Evolutionary conservation across 2,113 vertebrate species (phyloP).

Genomic region (Caranx ignobilis): DNA sequence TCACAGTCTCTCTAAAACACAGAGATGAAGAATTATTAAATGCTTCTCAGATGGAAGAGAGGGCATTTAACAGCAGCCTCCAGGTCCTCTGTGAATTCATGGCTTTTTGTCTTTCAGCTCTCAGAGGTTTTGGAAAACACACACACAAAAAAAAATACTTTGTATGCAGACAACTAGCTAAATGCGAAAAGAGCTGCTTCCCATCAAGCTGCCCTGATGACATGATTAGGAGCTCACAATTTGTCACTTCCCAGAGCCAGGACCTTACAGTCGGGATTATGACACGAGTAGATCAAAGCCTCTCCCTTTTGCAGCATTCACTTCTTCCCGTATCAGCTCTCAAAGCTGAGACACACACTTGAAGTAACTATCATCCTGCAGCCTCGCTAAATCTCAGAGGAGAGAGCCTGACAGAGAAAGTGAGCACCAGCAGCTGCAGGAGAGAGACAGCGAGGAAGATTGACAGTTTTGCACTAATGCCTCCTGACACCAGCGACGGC

Average conservation of each 20-base stretch:
- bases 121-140: background rate
- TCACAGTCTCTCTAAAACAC: background rate
- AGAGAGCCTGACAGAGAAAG: conserved; percentile 17
- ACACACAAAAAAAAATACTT: background rate
- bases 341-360: conserved; percentile 29
- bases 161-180: conserved; percentile 10
- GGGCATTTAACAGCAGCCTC: background rate
- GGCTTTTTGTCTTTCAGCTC: conserved; percentile 20
- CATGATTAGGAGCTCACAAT: conserved; percentile 52
- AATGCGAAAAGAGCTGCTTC: conserved; percentile 29
- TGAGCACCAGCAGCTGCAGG: conserved; percentile 1
- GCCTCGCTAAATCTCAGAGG: conserved; percentile 58
- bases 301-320: conserved; percentile 14
- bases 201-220: conserved; percentile 21
- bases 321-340: conserved; percentile 44
- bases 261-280: conserved; percentile 49
- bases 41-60: conserved; percentile 12
- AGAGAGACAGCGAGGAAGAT: conserved; percentile 26
- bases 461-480: conserved; percentile 63
- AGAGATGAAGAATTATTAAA: conserved; percentile 17
- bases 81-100: conserved; percentile 11
- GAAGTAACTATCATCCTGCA: conserved; percentile 51
- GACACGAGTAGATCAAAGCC: conserved; percentile 54
- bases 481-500: conserved; percentile 57
- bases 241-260: conserved; percentile 44